Conservation (phyloP, 2,797 vertebrate species). For the Enteromius paludinosus region DNA sequence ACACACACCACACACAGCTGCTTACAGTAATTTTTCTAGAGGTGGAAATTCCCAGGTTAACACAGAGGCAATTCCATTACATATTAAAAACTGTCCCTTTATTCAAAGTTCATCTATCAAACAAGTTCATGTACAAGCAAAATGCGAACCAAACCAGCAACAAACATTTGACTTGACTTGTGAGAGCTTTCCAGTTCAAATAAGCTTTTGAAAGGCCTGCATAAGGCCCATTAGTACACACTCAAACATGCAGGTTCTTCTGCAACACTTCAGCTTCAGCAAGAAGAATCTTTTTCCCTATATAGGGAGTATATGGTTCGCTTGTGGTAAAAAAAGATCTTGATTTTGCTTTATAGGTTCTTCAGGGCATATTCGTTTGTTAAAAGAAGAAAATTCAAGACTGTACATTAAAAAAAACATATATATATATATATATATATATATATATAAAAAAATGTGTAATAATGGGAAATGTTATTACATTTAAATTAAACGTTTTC, state of each 20-base stretch:
- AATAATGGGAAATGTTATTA: not conserved
- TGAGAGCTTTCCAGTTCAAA: not conserved
- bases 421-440: too few species aligned
- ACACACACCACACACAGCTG: constrained; percentile 13
- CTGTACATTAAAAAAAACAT: too few species aligned
- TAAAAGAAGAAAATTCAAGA: not conserved
- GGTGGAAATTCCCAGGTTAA: constrained; percentile 28
- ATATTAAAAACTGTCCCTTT: not conserved
- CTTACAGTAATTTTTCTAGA: constrained; percentile 8
- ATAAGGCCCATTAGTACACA: not conserved
- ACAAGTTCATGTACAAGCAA: not conserved
- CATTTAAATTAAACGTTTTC: not conserved
- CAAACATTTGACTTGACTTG: not conserved
- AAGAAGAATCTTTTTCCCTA: not conserved
- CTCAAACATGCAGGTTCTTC: not conserved
- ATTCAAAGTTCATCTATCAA: not conserved
- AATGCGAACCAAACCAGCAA: not conserved
- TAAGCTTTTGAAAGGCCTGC: not conserved
- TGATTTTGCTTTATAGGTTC: not conserved
- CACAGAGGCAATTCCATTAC: constrained; percentile 11
- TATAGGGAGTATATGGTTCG: not conserved
- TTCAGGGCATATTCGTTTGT: not conserved
- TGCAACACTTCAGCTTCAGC: not conserved
- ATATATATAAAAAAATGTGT: not conserved
- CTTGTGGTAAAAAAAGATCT: not conserved